Conservation (phyloP, 2,797 vertebrate species). For the Tadarida brasiliensis region DNA sequence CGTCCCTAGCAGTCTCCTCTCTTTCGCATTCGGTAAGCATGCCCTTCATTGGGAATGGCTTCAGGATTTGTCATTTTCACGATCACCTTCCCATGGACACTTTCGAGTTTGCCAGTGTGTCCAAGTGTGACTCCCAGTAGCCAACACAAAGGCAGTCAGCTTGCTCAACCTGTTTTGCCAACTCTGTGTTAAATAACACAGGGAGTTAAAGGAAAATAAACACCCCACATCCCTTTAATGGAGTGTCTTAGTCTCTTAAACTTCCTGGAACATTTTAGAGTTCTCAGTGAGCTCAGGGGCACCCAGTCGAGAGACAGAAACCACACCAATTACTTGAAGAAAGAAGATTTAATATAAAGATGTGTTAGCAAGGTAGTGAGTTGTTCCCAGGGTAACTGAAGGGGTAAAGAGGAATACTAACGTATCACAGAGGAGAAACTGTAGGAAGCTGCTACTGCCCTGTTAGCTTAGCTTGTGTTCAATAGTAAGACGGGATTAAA, state of each 20-base stretch:
- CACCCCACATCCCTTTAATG: conserved; percentile 4
- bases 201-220: conserved; percentile 33
- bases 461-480: neutral
- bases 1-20: neutral
- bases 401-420: neutral
- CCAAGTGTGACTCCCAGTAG: neutral
- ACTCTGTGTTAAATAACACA: conserved; percentile 53
- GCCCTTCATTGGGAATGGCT: neutral
- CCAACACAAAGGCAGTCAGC: neutral
- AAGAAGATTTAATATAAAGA: neutral
- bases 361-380: neutral
- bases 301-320: neutral
- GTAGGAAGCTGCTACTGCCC: neutral
- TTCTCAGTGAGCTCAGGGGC: neutral
- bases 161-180: conserved; percentile 67
- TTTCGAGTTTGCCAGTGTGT: neutral
- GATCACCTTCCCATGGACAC: neutral
- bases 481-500: neutral
- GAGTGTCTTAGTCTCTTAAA: neutral
- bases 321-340: conserved; percentile 11
- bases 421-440: neutral
- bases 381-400: neutral
- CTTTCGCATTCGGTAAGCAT: neutral
- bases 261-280: conserved; percentile 52
- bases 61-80: neutral